These are phyloP conservation scores for Mesorhabditis belari DNA, from an alignment of 2,888 invertebrate species.

Conservation along the genomic window DNA sequence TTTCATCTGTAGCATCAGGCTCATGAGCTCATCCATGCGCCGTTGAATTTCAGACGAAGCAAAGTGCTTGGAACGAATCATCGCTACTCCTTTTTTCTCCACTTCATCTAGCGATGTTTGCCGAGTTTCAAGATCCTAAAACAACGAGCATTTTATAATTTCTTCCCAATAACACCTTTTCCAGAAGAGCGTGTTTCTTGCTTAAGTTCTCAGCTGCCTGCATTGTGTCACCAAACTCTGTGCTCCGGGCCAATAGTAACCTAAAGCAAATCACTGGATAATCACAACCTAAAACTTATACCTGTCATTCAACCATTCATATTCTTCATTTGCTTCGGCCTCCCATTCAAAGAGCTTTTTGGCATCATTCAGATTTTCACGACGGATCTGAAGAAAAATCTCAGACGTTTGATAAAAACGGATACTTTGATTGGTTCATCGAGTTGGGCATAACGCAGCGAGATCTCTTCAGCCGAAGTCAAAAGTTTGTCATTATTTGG, in stretches of 20 bases:
- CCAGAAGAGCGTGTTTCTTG: conserved; percentile 85
- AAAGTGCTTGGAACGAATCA: conserved; percentile 66
- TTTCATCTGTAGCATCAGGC: conserved; percentile 16
- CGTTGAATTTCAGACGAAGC: conserved; percentile 70
- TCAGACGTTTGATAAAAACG: too few species aligned
- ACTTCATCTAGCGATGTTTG: conserved; percentile 34
- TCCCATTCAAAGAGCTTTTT: conserved; percentile 78
- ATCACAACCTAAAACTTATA: too few species aligned
- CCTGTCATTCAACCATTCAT: conserved; percentile 86
- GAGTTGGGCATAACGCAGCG: conserved; percentile 60
- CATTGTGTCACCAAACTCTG: conserved; percentile 74
- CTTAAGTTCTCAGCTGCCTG: conserved; percentile 76
- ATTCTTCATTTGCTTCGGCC: conserved; percentile 83
- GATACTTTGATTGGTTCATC: conserved; percentile 60
- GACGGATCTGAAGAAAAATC: too few species aligned
- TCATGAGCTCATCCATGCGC: conserved; percentile 59
- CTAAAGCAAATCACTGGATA: too few species aligned
- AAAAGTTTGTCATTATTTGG: conserved; percentile 58
- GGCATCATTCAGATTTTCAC: conserved; percentile 86
- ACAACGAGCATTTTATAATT: not conserved
- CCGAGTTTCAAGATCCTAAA: conserved; percentile 37
- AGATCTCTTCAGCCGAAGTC: conserved; percentile 65
- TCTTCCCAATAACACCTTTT: conserved; percentile 68
- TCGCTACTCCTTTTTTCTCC: conserved; percentile 27
- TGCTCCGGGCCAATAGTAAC: conserved; percentile 78